Evolutionary conservation across 2,888 invertebrate genomes (phyloP).

Genomic region (Pandemis heparana): DNA sequence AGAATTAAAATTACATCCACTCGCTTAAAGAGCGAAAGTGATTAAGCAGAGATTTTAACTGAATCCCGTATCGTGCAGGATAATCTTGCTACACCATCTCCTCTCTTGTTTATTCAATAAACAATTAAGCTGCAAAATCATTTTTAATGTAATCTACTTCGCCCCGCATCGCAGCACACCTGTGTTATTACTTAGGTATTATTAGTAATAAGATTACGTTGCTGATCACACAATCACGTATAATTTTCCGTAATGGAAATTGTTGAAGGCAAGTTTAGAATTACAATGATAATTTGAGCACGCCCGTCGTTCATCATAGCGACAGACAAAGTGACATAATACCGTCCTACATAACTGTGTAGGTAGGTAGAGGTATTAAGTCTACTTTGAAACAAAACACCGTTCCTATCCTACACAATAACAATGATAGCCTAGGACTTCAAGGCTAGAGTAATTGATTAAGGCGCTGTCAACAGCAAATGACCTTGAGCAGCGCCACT

Average conservation of each 20-base stretch:
- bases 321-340: not conserved
- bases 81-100: not conserved
- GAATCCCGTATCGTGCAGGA: not conserved
- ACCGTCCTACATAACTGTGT: not conserved
- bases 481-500: too few relatives aligned
- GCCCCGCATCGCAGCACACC: constrained; percentile 4
- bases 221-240: not conserved
- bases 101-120: constrained; percentile 11
- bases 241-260: constrained; percentile 1
- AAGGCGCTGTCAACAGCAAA: too few relatives aligned
- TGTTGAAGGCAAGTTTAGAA: not conserved
- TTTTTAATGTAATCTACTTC: constrained; percentile 29
- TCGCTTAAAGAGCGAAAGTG: not conserved
- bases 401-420: too few relatives aligned
- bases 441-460: too few relatives aligned
- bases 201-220: not conserved
- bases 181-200: constrained; percentile 4
- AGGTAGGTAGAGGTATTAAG: too few relatives aligned
- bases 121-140: constrained; percentile 30
- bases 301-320: not conserved
- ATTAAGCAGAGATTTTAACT: not conserved
- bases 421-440: too few relatives aligned
- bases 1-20: not conserved
- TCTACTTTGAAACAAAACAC: too few relatives aligned
- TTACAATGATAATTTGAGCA: not conserved